Evolutionary conservation across 2,113 vertebrate genomes (phyloP).

Genomic region (Pangasianodon gigas): DNA sequence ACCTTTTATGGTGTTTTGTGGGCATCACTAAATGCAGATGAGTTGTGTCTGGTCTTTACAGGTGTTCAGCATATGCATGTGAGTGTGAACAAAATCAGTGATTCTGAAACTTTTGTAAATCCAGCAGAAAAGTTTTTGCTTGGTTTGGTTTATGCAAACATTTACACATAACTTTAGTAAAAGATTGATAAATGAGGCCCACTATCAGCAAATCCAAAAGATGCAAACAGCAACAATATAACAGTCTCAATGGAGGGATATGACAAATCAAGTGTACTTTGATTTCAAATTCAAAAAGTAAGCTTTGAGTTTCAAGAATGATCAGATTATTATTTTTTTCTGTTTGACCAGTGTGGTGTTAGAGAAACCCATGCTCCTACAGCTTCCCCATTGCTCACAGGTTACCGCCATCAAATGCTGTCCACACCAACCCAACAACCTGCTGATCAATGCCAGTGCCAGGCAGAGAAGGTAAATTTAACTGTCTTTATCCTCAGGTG

Average conservation of each 20-base stretch:
- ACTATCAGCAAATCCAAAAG: neutral
- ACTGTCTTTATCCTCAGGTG: conserved; percentile 42
- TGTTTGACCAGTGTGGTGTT: conserved; percentile 74
- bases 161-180: neutral
- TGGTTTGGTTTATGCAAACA: neutral
- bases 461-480: conserved; percentile 81
- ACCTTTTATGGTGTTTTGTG: too few species aligned
- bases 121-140: neutral
- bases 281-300: neutral
- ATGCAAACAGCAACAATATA: neutral
- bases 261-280: neutral
- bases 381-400: conserved; percentile 64
- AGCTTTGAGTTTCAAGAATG: neutral
- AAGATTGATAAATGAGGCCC: neutral
- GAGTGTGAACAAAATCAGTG: neutral
- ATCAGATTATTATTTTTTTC: conserved; percentile 50
- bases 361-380: conserved; percentile 71
- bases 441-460: conserved; percentile 81
- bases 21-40: too few species aligned
- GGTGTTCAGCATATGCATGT: neutral
- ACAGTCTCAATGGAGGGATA: neutral
- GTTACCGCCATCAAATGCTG: conserved; percentile 72
- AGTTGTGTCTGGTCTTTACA: too few species aligned
- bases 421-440: conserved; percentile 68
- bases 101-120: neutral